phyloP scores from a whole-genome alignment of 1,140 invertebrate genomes.

The Apis cerana region DNA sequence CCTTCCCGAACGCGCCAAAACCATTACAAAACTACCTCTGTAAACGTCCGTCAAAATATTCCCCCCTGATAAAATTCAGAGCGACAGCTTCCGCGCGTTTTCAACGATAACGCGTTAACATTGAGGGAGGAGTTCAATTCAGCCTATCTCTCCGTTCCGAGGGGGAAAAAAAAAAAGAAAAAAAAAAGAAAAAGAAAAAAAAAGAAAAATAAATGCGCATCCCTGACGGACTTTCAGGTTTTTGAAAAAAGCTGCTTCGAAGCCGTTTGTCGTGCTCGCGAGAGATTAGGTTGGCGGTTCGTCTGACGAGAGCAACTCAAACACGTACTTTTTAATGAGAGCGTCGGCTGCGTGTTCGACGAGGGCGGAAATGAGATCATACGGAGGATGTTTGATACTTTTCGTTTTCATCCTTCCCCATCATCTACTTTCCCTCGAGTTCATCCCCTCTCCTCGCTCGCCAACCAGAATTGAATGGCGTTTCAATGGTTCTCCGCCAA shows the following conservation, averaged over 20 bases:
- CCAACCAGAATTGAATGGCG: slow-evolving; percentile 2
- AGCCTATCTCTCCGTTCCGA: background rate
- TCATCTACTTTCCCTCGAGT: background rate
- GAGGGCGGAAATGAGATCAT: slow-evolving; percentile 45
- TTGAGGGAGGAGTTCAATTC: background rate
- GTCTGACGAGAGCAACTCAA: slow-evolving; percentile 49
- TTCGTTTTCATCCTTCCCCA: background rate
- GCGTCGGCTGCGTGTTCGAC: slow-evolving; percentile 26
- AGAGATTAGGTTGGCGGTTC: slow-evolving; percentile 48
- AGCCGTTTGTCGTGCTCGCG: slow-evolving; percentile 35
- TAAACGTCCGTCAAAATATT: background rate
- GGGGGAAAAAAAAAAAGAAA: background rate
- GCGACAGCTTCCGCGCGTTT: background rate
- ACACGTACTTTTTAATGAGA: slow-evolving; percentile 59
- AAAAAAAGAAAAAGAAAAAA: background rate
- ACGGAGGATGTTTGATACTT: slow-evolving; percentile 40
- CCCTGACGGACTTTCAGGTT: background rate
- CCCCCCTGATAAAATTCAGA: background rate
- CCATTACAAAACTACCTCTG: background rate
- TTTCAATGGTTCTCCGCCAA: background rate
- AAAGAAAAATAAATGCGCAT: background rate
- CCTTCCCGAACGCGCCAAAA: background rate
- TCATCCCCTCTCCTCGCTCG: background rate
- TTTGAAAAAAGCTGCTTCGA: slow-evolving; percentile 32
- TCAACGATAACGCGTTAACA: background rate